phyloP scores from a whole-genome alignment of 2,797 vertebrate genomes.

The Takifugu rubripes region DNA sequence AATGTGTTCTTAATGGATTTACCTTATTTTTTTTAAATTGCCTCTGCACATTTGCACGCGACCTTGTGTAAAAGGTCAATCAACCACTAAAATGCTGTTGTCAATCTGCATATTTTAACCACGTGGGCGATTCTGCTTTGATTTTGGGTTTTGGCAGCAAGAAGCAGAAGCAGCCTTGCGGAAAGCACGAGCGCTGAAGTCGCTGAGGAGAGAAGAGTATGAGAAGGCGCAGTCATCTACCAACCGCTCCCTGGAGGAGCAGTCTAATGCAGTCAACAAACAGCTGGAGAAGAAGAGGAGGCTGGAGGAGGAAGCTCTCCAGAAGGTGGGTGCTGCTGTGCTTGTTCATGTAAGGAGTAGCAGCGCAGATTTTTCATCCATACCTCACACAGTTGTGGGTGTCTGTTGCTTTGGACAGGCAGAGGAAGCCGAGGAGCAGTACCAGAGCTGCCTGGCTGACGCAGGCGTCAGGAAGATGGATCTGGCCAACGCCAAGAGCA shows the following conservation, averaged over 20 bases:
- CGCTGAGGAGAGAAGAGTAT: conserved; percentile 91
- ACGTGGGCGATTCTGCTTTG: conserved; percentile 26
- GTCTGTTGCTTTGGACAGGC: conserved; percentile 69
- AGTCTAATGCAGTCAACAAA: conserved; percentile 82
- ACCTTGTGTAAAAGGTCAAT: conserved; percentile 3
- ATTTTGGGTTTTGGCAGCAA: conserved; percentile 79
- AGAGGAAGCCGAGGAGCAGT: conserved; percentile 90
- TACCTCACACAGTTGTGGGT: neutral
- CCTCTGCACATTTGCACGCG: too few relatives aligned
- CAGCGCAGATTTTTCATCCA: neutral
- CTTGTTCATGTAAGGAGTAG: too few relatives aligned
- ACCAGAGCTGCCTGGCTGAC: conserved; percentile 86
- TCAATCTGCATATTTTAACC: conserved; percentile 11
- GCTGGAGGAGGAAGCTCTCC: conserved; percentile 91
- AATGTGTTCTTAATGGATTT: neutral
- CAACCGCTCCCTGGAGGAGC: conserved; percentile 89
- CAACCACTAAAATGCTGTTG: neutral
- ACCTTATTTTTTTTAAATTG: too few relatives aligned
- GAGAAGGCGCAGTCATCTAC: conserved; percentile 87
- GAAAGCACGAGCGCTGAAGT: conserved; percentile 84
- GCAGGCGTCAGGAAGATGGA: conserved; percentile 83
- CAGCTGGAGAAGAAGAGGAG: conserved; percentile 91
- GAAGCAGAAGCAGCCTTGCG: conserved; percentile 87
- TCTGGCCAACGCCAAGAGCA: conserved; percentile 87
- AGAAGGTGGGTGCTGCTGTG: conserved; percentile 76